A percentile compares a stretch with the other conserved stretches of the same genome.
phyloP scores from a whole-genome alignment of 53 echinoderm and acorn worm genomes.

The Pentamera pediparva region DNA sequence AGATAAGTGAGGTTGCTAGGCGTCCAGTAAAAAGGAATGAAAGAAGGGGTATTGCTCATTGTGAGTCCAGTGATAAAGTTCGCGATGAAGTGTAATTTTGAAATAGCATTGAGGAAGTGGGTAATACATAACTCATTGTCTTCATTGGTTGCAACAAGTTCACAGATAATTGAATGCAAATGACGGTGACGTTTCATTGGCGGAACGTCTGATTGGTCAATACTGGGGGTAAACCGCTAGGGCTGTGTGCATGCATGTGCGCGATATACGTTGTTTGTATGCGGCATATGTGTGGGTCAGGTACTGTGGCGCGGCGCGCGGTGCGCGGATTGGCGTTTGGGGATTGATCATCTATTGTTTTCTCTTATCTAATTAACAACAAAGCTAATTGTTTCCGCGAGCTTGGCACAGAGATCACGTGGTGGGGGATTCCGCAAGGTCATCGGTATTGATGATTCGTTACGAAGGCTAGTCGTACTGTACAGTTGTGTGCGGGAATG shows the following conservation, averaged over 20 bases:
- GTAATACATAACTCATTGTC: not conserved
- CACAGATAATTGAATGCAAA: not conserved
- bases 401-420: too few species aligned
- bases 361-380: conserved; percentile 18
- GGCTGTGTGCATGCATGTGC: conserved; percentile 24
- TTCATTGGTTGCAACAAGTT: not conserved
- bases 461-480: too few species aligned
- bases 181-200: conserved; percentile 16
- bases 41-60: too few species aligned
- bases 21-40: too few species aligned
- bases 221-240: conserved; percentile 9
- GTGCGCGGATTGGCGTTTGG: conserved; percentile 24
- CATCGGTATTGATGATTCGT: too few species aligned
- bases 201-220: not conserved
- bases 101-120: not conserved
- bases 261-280: conserved; percentile 31
- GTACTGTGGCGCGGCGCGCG: conserved; percentile 32
- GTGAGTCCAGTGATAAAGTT: too few species aligned
- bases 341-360: conserved; percentile 48
- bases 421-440: too few species aligned
- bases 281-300: conserved; percentile 9
- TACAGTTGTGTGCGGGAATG: too few species aligned
- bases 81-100: not conserved
- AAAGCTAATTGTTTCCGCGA: conserved; percentile 15
- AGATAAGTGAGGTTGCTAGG: not conserved